A percentile compares a stretch with the other conserved stretches of the same genome.
Evolutionary conservation across 2,797 vertebrate genomes (phyloP).

Genomic region (Parauchenoglanis ngamensis): DNA sequence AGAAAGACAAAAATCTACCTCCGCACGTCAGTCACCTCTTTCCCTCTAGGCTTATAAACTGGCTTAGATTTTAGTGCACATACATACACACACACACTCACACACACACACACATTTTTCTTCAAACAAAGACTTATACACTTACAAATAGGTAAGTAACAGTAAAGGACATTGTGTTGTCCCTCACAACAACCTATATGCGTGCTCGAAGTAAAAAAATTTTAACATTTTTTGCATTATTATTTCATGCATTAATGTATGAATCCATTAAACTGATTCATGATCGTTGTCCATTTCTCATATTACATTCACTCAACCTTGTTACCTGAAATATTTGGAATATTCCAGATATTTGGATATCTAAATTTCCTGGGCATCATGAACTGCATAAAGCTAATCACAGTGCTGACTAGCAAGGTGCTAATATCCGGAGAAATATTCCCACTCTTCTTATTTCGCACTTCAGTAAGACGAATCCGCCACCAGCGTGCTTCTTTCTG

Average conservation of each 20-base stretch:
- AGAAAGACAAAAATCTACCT: background rate
- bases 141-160: background rate
- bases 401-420: too few relatives aligned
- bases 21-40: background rate
- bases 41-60: background rate
- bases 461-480: background rate
- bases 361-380: background rate
- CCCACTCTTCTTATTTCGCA: background rate
- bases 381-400: background rate
- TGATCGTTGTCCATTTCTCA: too few relatives aligned
- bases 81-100: slow-evolving; percentile 49
- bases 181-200: background rate
- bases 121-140: background rate
- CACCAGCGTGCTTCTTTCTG: background rate
- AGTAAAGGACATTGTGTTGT: background rate
- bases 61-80: slow-evolving; percentile 41
- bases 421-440: background rate
- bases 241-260: background rate
- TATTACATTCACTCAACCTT: slow-evolving; percentile 15
- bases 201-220: background rate
- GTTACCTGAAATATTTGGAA: background rate
- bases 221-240: background rate
- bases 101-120: background rate
- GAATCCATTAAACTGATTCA: background rate
- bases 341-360: background rate